Evolutionary conservation across 2,888 invertebrate species (phyloP), one percentile per base, ranked within the genome.

Genomic region (Heliconius hortense): DNA sequence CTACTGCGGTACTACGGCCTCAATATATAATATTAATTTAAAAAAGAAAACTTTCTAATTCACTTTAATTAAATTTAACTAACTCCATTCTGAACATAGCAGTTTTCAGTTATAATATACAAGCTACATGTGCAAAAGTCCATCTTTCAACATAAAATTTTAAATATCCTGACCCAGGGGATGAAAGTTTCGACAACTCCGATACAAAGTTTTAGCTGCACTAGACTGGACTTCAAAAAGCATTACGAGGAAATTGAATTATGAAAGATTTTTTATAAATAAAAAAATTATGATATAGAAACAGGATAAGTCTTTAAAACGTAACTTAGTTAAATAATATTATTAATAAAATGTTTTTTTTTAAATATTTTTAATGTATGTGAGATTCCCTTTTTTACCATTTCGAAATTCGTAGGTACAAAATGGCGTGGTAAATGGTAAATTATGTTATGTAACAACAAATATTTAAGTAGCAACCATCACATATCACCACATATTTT

Each of bases 171-270:
- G 35, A n/a, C 68, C 62, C 74, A 26, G 26, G 62, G 60, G 74
- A 60, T 31, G 15, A 35, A 74, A 74, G 74, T 74, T 69, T 69
- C 62, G 48, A 31, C 31, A 74, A 69, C 60, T 53, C 31, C 31
- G 68, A 63, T 69, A 62, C 5, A 68, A 74, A 69, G 62, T 74
- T 69, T 63, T 13, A 69, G 62, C 62, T 74, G 62, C 74, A 69
- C 69, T 53, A 62, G 62, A 48, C 68, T 48, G 60, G 48, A 67
- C 18, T 67, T 67, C 43, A 67, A 56, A 73, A 67, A 67, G 73
- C 73, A 53, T 69, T 56, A 56, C 1, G 26, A 24, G 48, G 31
- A 69, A 74, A 62, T 69, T 62, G 24, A 60, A 68, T 62, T 62
- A 24, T 24, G 39, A 59, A 60, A 3, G 70, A 56, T 70, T 70